phyloP scores from a whole-genome alignment of 2,888 invertebrate genomes.

The Tiphia femorata region DNA sequence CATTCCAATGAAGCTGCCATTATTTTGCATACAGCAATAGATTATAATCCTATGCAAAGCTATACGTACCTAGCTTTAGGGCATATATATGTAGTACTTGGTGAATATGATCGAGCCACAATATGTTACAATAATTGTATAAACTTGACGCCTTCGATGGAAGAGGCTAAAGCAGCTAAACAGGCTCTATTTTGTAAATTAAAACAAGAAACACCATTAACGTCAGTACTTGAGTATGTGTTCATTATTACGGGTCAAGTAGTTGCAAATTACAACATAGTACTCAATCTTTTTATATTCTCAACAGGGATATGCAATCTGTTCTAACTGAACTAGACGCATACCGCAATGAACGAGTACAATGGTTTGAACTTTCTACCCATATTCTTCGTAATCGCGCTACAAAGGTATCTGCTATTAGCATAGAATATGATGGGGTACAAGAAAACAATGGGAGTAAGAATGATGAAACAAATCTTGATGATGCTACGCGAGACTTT shows the following conservation, averaged over 20 bases:
- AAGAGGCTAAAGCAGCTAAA: conserved; percentile 74
- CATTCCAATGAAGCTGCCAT: conserved; percentile 80
- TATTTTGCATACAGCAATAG: conserved; percentile 80
- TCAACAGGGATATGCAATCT: neutral
- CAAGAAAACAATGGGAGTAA: too few species aligned
- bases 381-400: conserved; percentile 11
- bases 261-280: neutral
- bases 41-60: conserved; percentile 76
- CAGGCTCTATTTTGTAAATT: conserved; percentile 79
- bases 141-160: conserved; percentile 75
- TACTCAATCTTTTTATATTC: neutral
- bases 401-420: neutral
- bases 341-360: neutral
- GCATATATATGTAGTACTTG: conserved; percentile 79
- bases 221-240: too few species aligned
- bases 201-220: conserved; percentile 75
- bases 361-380: neutral
- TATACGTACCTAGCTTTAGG: conserved; percentile 79
- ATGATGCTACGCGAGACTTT: too few species aligned
- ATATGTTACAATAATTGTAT: conserved; percentile 77
- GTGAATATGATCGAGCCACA: conserved; percentile 80
- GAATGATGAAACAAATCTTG: too few species aligned
- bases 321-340: neutral
- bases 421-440: too few species aligned
- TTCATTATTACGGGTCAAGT: too few species aligned